A percentile compares a stretch with the other conserved stretches of the same genome.
These are phyloP conservation scores for Drosophila elegans DNA, from an alignment of 1,140 invertebrate species.

Conservation along the genomic window DNA sequence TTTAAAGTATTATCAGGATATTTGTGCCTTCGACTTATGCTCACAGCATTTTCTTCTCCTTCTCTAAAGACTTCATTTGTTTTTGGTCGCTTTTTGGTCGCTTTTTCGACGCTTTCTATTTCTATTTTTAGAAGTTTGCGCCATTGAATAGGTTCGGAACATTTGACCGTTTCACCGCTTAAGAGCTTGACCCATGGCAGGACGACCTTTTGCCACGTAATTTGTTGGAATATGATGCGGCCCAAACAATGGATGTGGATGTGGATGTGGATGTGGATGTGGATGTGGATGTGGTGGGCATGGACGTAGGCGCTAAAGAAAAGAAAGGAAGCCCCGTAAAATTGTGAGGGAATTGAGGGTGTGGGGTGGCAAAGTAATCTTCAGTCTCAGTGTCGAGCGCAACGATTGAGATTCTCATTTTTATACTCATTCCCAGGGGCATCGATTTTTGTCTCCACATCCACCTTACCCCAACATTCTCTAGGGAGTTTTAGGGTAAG, in stretches of 20 bases:
- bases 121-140: slow-evolving; percentile 56
- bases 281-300: not conserved
- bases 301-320: slow-evolving; percentile 20
- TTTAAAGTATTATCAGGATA: slow-evolving; percentile 1
- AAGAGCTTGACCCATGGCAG: slow-evolving; percentile 26
- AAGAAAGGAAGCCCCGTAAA: slow-evolving; percentile 30
- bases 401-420: slow-evolving; percentile 43
- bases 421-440: slow-evolving; percentile 22
- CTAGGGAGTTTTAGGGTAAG: not conserved
- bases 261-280: not conserved
- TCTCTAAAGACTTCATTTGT: slow-evolving; percentile 13
- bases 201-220: slow-evolving; percentile 56
- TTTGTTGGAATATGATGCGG: slow-evolving; percentile 59
- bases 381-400: slow-evolving; percentile 24
- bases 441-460: slow-evolving; percentile 38
- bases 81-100: slow-evolving; percentile 26
- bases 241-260: slow-evolving; percentile 11
- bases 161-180: slow-evolving; percentile 13
- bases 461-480: not conserved
- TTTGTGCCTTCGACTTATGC: not conserved
- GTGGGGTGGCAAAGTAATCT: slow-evolving; percentile 53
- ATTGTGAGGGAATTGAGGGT: not conserved
- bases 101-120: slow-evolving; percentile 20
- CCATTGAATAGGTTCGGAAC: slow-evolving; percentile 29
- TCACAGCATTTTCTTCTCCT: not conserved